Evolutionary conservation across 1,140 invertebrate species (phyloP).

Genomic region (Drosophila parvula): DNA sequence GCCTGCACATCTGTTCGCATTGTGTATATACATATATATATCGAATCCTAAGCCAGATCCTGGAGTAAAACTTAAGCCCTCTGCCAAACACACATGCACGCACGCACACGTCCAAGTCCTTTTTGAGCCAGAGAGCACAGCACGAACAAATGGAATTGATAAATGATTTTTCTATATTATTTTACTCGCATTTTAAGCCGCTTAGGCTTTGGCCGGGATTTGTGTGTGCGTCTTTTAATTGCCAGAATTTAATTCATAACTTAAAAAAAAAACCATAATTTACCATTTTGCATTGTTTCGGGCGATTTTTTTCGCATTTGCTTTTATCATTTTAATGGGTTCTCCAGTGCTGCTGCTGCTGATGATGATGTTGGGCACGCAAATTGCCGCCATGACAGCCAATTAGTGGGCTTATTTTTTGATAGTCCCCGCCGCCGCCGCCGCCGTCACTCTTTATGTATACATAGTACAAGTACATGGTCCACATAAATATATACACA

Average conservation of each 20-base stretch:
- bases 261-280: conserved; percentile 40
- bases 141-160: conserved; percentile 23
- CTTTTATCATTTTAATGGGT: conserved; percentile 52
- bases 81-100: conserved; percentile 26
- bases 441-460: conserved; percentile 27
- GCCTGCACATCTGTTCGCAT: conserved; percentile 75
- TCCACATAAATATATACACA: conserved; percentile 1
- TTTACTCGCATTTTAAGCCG: conserved; percentile 36
- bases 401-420: conserved; percentile 57
- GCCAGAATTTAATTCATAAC: conserved; percentile 38
- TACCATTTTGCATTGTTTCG: conserved; percentile 20
- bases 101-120: conserved; percentile 23
- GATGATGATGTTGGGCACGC: conserved; percentile 21
- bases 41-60: conserved; percentile 49
- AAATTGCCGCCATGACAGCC: conserved; percentile 60
- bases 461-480: conserved; percentile 11
- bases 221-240: conserved; percentile 24
- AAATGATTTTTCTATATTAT: conserved; percentile 40
- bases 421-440: conserved; percentile 11
- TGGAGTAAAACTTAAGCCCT: conserved; percentile 56
- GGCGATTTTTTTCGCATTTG: conserved; percentile 19
- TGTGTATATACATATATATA: conserved; percentile 34
- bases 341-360: conserved; percentile 14
- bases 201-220: conserved; percentile 32
- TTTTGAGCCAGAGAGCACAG: conserved; percentile 3